Evolutionary conservation across 2,888 invertebrate genomes (phyloP).

Genomic region (Cheilosia soror): DNA sequence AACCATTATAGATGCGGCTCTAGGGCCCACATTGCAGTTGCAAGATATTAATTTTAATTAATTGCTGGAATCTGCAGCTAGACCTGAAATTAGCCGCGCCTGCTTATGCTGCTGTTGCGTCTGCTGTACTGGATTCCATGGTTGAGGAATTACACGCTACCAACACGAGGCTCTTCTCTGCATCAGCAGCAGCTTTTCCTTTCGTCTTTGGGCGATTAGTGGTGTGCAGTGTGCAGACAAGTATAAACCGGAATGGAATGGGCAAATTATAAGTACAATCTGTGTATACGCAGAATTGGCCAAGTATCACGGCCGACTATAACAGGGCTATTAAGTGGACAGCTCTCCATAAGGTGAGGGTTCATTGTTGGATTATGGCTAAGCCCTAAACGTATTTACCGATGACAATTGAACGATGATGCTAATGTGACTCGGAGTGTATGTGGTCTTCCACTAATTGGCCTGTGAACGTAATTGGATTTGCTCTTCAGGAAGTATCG

Average conservation of each 20-base stretch:
- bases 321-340: conserved; percentile 19
- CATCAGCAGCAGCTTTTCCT: conserved; percentile 24
- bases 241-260: conserved; percentile 39
- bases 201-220: conserved; percentile 51
- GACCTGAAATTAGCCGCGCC: conserved; percentile 47
- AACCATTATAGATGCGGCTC: conserved; percentile 50
- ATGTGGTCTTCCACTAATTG: conserved; percentile 55
- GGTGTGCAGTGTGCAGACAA: conserved; percentile 36
- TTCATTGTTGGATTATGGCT: conserved; percentile 56
- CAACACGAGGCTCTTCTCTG: conserved; percentile 21
- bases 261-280: conserved; percentile 54
- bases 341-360: conserved; percentile 45
- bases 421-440: conserved; percentile 12
- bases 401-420: conserved; percentile 41
- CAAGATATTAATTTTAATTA: conserved; percentile 69
- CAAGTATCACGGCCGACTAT: conserved; percentile 3
- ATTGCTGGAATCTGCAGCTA: conserved; percentile 62
- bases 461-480: conserved; percentile 50
- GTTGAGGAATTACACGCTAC: conserved; percentile 54
- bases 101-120: conserved; percentile 16
- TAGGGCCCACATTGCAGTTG: conserved; percentile 52
- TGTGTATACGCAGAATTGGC: conserved; percentile 41
- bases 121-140: conserved; percentile 56
- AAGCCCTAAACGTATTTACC: conserved; percentile 36
- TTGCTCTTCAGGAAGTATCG: conserved; percentile 32